A percentile compares a stretch with the other conserved stretches of the same genome.
phyloP scores from a whole-genome alignment of 2,113 vertebrate species.

The Epinephelus cyanopodus region DNA sequence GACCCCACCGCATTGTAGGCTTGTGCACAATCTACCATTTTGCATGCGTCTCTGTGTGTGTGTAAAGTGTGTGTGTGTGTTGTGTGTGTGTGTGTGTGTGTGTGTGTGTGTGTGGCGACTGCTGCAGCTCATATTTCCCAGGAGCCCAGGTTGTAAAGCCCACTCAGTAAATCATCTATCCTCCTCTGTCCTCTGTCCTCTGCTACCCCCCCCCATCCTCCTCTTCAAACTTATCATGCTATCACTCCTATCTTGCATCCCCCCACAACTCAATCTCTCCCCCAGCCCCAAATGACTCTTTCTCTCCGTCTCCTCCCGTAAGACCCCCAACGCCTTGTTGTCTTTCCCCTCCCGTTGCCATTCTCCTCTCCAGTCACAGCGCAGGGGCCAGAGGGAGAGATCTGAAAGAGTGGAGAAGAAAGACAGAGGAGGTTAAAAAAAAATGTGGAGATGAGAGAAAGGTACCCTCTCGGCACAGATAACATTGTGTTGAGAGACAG shows the following conservation, averaged over 20 bases:
- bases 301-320: conserved; percentile 19
- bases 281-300: neutral
- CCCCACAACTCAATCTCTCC: neutral
- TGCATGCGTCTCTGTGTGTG: conserved; percentile 32
- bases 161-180: conserved; percentile 75
- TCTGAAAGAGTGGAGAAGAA: neutral
- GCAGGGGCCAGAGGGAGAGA: neutral
- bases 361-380: conserved; percentile 18
- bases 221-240: conserved; percentile 65
- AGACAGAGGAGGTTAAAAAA: neutral
- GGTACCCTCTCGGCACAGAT: conserved; percentile 20
- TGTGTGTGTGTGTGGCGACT: conserved; percentile 26
- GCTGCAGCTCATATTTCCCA: conserved; percentile 73
- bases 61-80: neutral
- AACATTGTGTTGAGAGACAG: conserved; percentile 26
- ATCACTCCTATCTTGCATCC: conserved; percentile 45
- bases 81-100: conserved; percentile 1
- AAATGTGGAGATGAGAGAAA: conserved; percentile 17
- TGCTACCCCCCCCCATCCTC: conserved; percentile 41
- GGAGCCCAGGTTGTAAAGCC: conserved; percentile 70
- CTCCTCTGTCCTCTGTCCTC: conserved; percentile 63
- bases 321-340: conserved; percentile 31
- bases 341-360: conserved; percentile 22
- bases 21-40: conserved; percentile 42
- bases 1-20: conserved; percentile 25